Percentiles rank a stretch among this genome's conserved stretches.
phyloP scores from a whole-genome alignment of 2,888 invertebrate genomes.

The Tricholauxania praeusta region DNA sequence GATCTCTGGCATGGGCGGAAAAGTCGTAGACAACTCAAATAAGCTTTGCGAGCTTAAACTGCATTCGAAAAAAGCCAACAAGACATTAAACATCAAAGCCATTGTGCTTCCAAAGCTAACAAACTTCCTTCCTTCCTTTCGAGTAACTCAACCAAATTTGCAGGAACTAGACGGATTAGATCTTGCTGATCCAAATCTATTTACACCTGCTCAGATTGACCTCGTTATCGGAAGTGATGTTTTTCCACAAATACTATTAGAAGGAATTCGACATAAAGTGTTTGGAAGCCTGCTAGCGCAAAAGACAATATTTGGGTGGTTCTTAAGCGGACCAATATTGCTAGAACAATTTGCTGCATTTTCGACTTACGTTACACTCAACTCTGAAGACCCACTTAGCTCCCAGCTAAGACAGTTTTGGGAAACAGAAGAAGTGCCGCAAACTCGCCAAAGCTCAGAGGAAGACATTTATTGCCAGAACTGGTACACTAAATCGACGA shows the following conservation, averaged over 20 bases:
- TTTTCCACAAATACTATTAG: conserved; percentile 1
- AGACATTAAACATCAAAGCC: neutral
- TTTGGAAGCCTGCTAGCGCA: conserved; percentile 1
- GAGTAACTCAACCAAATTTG: neutral
- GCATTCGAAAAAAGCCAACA: neutral
- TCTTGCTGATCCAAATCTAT: conserved; percentile 32
- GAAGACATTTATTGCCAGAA: neutral
- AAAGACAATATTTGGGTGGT: too few relatives aligned
- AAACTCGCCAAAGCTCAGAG: neutral
- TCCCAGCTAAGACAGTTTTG: too few relatives aligned
- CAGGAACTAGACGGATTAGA: neutral
- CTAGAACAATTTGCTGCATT: too few relatives aligned
- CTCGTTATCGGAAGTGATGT: conserved; percentile 3
- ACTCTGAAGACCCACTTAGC: too few relatives aligned
- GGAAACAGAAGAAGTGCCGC: neutral
- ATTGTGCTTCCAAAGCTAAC: conserved; percentile 1
- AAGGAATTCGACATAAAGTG: neutral
- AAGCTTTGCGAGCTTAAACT: conserved; percentile 22
- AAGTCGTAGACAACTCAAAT: conserved; percentile 6
- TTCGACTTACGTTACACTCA: too few relatives aligned
- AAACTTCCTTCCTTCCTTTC: neutral
- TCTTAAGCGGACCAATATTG: neutral
- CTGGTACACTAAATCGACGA: neutral
- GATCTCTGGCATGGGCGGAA: conserved; percentile 30
- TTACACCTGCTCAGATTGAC: conserved; percentile 1